Conservation (phyloP, 2,797 vertebrate genomes). For the Salarias fasciatus region DNA sequence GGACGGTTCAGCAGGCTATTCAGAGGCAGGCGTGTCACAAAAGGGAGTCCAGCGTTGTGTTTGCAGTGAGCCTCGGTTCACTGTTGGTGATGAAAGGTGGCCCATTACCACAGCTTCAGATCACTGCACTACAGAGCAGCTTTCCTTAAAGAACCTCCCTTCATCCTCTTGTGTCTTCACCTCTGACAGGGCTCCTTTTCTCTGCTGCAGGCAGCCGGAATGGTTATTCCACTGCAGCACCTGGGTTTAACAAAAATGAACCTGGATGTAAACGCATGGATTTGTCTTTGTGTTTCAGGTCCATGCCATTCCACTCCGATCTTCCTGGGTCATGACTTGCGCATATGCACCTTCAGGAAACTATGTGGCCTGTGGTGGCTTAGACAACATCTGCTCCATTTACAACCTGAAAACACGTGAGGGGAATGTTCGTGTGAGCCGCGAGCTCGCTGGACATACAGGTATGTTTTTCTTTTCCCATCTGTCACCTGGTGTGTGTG, state of each 20-base stretch:
- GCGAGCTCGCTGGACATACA: constrained; percentile 98
- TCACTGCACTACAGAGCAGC: neutral
- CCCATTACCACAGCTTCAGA: neutral
- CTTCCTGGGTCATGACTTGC: constrained; percentile 99
- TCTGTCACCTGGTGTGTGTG: neutral
- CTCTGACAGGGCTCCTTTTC: neutral
- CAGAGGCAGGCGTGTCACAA: neutral
- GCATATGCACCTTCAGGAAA: constrained; percentile 99
- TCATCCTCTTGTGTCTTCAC: neutral
- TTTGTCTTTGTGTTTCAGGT: constrained; percentile 81
- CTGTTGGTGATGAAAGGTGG: neutral
- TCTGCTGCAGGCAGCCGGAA: neutral
- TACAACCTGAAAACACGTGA: constrained; percentile 99
- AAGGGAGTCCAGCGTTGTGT: constrained; percentile 1
- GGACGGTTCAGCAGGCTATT: neutral
- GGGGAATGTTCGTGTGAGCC: constrained; percentile 98
- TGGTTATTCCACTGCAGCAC: too few relatives aligned
- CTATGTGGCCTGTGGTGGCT: constrained; percentile 98
- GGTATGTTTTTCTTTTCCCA: constrained; percentile 74
- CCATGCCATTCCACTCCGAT: constrained; percentile 98
- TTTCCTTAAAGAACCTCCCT: constrained; percentile 1
- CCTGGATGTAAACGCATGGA: neutral
- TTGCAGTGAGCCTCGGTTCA: constrained; percentile 8
- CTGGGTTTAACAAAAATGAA: neutral
- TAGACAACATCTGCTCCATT: constrained; percentile 99